Base-by-base conservation (phyloP, 1,140 invertebrate species). In the Calephelis nemesis region DNA sequence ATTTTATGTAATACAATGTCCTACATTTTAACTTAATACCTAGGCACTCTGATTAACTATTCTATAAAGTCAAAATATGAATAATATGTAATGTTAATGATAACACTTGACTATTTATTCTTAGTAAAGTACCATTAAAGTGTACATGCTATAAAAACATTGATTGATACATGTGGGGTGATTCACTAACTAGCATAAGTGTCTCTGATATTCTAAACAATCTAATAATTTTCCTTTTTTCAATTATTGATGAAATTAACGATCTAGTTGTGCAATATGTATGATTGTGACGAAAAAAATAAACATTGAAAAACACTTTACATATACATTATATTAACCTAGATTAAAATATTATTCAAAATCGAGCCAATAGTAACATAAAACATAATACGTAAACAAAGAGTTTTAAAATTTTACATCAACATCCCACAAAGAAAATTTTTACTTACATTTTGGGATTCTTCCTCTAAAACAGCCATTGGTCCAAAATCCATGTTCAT, bases 401-500 rank as follows among this genome's bases (percentile, higher is more conserved):
- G 39, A 30, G 66, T 63, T 63, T 70, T 60, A 8, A 58, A 19
- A 60, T 7, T 60, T 52, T 69, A 74, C 73, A 75, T 68, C 73
- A 69, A 48, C 68, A 62, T 45, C 42, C 69, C 71, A 87, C 84
- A 88, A 88, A 84, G 81, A 75, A 82, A 78, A 72, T 68, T 63
- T 65, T 68, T 15, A 87, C 87, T 88, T 76, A 91, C 88, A 75
- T 84, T 91, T 60, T 89, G 88, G 39, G 88, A 87, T 75, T 91
- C 88, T 62, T 91, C 88, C 74, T 91, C 88, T 72, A 91, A 76
- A 72, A 91, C 88, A 72, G 88, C 83, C 88, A 91, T 91, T 13
- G 87, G 79, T 74, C 89, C 88, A 67, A 91, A 91, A 77, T 87
- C 88, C 47, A 91, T 90, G 77, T 91, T 91, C 88, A 91, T 91